Percentiles rank a stretch among this genome's conserved stretches.
Conservation (phyloP, 2,888 invertebrate species). For the Macaria liturata region DNA sequence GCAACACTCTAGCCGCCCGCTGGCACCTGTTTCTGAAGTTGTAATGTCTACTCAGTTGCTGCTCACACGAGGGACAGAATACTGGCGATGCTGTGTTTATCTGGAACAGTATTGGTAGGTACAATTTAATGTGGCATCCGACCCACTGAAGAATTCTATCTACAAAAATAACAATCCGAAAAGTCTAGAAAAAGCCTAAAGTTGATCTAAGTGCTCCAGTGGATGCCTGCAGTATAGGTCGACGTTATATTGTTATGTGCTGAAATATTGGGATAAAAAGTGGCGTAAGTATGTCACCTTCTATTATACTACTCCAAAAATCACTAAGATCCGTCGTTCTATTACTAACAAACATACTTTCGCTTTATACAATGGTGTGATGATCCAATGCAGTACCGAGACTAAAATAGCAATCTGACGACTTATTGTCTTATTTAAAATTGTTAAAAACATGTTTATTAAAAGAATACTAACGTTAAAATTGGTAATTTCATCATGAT, state of each 20-base stretch:
- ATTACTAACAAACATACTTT: neutral
- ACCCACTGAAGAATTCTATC: no score
- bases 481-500: neutral
- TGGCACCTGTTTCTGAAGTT: slow-evolving; percentile 1
- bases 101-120: neutral
- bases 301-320: neutral
- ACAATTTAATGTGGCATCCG: no score
- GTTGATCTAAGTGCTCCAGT: no score
- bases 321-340: neutral
- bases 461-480: neutral
- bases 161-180: no score
- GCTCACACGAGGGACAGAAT: neutral
- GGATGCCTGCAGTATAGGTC: no score
- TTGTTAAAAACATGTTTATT: neutral
- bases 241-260: no score
- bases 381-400: no score
- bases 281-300: no score
- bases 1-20: neutral
- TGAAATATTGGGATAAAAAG: no score
- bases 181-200: no score
- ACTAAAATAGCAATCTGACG: no score
- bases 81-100: neutral
- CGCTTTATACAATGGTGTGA: no score
- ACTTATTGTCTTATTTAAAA: neutral
- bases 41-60: neutral